These are phyloP conservation scores for Ursus arctos DNA, from an alignment of 2,113 vertebrate genomes.

Conservation along the genomic window DNA sequence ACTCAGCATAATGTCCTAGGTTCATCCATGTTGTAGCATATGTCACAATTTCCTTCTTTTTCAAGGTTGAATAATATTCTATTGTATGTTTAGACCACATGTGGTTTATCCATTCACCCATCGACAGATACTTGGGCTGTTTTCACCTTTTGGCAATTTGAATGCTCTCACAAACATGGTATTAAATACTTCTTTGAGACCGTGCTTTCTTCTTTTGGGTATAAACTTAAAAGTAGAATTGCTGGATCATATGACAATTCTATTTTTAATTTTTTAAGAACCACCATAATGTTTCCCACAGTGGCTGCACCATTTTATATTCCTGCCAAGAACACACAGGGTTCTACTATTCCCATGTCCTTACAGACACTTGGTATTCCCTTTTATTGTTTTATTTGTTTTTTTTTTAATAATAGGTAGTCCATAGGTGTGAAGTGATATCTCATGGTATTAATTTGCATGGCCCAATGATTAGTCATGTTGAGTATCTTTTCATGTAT, in stretches of 20 bases:
- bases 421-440: neutral
- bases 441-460: constrained; percentile 11
- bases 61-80: neutral
- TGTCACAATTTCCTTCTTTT: neutral
- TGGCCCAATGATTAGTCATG: neutral
- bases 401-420: neutral
- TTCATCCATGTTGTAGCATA: neutral
- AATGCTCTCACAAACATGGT: neutral
- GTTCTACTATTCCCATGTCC: neutral
- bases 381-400: neutral
- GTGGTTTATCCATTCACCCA: neutral
- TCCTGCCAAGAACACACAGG: neutral
- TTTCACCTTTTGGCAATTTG: neutral
- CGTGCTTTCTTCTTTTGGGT: neutral
- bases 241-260: neutral
- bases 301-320: neutral
- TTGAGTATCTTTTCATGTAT: neutral
- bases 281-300: neutral
- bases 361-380: neutral
- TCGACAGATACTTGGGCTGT: neutral
- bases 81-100: neutral
- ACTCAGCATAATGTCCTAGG: neutral
- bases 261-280: neutral
- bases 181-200: neutral
- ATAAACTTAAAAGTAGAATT: neutral